Conservation (phyloP, 2,888 invertebrate genomes). For the Hesperia comma region DNA sequence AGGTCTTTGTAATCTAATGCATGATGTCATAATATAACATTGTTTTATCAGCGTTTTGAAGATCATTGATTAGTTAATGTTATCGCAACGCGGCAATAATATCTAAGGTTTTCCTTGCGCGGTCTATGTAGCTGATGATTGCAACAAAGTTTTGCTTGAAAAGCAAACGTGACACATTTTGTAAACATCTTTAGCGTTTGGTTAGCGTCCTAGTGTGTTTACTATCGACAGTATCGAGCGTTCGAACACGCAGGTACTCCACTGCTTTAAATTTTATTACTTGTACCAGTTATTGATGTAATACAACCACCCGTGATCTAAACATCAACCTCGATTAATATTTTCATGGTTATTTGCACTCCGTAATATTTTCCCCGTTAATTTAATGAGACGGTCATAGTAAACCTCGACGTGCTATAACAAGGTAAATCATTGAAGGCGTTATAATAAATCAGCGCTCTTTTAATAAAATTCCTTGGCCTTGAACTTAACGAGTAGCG, state of each 20-base stretch:
- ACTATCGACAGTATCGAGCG: conserved; percentile 28
- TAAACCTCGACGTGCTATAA: not conserved
- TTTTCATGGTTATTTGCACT: conserved; percentile 9
- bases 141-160: conserved; percentile 54
- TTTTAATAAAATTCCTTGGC: conserved; percentile 5
- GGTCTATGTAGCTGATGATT: conserved; percentile 47
- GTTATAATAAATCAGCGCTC: not conserved
- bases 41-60: conserved; percentile 21
- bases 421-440: not conserved
- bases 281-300: conserved; percentile 30
- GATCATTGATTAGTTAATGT: conserved; percentile 14
- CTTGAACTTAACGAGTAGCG: conserved; percentile 3
- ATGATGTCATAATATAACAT: conserved; percentile 26
- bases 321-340: conserved; percentile 12
- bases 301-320: conserved; percentile 17
- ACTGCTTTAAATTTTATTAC: conserved; percentile 41
- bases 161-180: conserved; percentile 69
- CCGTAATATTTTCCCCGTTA: conserved; percentile 3
- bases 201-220: conserved; percentile 54
- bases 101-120: conserved; percentile 9
- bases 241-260: conserved; percentile 43
- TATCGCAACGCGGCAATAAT: not conserved
- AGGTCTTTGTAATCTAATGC: conserved; percentile 18
- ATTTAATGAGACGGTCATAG: conserved; percentile 3
- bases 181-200: conserved; percentile 71